These are phyloP conservation scores for Dichetophora obliterata DNA, from an alignment of 2,888 invertebrate species.

Conservation along the genomic window DNA sequence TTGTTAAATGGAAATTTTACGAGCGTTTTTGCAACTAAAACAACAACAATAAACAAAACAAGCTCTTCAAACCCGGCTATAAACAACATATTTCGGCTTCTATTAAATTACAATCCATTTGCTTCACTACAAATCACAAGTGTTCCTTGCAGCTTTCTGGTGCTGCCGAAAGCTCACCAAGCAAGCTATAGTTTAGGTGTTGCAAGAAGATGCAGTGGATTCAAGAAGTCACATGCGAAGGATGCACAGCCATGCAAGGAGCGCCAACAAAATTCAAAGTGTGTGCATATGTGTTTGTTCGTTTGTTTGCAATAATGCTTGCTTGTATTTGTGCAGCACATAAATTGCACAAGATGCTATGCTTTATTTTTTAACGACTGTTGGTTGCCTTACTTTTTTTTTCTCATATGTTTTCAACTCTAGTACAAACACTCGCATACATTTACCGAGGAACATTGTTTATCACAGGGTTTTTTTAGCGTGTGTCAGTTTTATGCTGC, in stretches of 20 bases:
- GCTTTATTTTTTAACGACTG: too few species aligned
- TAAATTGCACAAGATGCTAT: neutral
- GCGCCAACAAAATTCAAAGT: neutral
- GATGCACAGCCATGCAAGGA: neutral
- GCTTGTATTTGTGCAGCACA: neutral
- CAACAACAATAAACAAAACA: too few species aligned
- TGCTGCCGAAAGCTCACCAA: neutral
- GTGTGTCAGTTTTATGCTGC: slow-evolving; percentile 4
- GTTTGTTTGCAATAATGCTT: neutral
- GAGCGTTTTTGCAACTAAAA: too few species aligned
- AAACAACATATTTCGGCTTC: slow-evolving; percentile 19
- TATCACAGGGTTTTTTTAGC: neutral
- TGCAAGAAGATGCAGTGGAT: too few species aligned
- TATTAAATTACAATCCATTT: slow-evolving; percentile 35
- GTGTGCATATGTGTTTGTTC: neutral
- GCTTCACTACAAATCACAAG: neutral
- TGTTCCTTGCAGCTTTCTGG: neutral
- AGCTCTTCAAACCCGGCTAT: neutral
- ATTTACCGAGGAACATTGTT: too few species aligned
- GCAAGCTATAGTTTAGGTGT: too few species aligned
- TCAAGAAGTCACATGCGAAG: neutral
- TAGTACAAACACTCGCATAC: too few species aligned
- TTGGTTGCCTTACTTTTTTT: too few species aligned
- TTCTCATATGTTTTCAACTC: too few species aligned
- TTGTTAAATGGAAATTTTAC: too few species aligned